phyloP scores from a whole-genome alignment of 2,113 vertebrate species.

The Hippocampus abdominalis region DNA sequence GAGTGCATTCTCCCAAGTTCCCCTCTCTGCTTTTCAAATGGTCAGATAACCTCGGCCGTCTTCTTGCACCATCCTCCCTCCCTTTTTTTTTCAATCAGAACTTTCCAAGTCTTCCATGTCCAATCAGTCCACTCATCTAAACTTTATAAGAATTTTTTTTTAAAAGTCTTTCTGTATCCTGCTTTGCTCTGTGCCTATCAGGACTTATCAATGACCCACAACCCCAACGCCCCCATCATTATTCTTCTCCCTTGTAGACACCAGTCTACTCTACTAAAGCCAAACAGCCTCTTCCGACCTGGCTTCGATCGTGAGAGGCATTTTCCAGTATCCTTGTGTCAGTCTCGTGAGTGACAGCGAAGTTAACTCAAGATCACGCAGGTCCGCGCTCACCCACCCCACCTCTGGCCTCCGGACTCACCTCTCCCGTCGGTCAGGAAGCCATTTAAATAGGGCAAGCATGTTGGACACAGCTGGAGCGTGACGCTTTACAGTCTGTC shows the following conservation, averaged over 20 bases:
- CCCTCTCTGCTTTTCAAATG: background rate
- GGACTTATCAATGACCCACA: too few relatives aligned
- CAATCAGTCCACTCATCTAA: too few relatives aligned
- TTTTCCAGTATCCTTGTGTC: background rate
- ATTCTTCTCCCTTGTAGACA: too few relatives aligned
- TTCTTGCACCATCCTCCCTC: background rate
- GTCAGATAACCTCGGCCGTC: background rate
- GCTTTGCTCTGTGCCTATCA: too few relatives aligned
- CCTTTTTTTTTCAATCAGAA: background rate
- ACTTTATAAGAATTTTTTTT: too few relatives aligned
- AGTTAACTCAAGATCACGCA: conserved; percentile 38
- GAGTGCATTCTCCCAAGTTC: background rate
- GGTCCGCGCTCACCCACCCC: conserved; percentile 12
- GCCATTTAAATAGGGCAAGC: conserved; percentile 37
- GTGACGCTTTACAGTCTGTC: conserved; percentile 30
- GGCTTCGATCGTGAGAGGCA: background rate
- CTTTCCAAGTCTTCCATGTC: background rate
- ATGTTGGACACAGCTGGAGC: conserved; percentile 60
- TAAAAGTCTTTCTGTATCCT: too few relatives aligned
- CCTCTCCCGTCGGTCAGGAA: conserved; percentile 36
- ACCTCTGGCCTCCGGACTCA: conserved; percentile 5
- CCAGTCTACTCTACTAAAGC: too few relatives aligned
- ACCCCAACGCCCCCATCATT: too few relatives aligned
- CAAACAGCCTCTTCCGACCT: too few relatives aligned
- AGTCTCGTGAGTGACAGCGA: conserved; percentile 10